Evolutionary conservation across 1,140 invertebrate genomes (phyloP), one percentile per base, ranked within the genome.

Genomic region (Saccostrea echinata): DNA sequence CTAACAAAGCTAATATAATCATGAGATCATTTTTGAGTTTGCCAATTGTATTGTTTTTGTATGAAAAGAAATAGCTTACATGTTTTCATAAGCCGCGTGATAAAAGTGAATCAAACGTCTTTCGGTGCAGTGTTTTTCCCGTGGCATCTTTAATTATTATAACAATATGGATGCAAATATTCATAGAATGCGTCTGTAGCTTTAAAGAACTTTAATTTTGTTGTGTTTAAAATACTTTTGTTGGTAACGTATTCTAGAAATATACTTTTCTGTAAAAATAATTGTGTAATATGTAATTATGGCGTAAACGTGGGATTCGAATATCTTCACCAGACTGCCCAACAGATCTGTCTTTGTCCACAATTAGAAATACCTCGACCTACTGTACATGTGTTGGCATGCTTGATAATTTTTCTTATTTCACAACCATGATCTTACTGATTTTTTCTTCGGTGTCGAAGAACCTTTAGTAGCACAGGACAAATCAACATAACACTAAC

Each of bases 11-110:
- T 76, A 76, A 76, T 76, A 76, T 76, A 76, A 76, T 24, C 68
- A 76, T 76, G 68, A 76, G 68, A 76, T 76, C 68, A 76, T 33
- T 76, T 27, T 76, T 76, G 68, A 76, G 68, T 76, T 76, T 76
- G 68, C 68, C 68, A 76, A 76, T 76, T 33, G 68, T 76, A 76
- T 76, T 76, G 68, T 76, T 76, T 76, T 76, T 76, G 68, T 76
- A 76, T 76, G 68, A 76, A 76, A 76, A 76, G 68, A 76, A 76
- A 76, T 76, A 76, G 68, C 68, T 76, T 76, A 76, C 68, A 76
- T 76, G 68, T 76, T 76, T 76, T 76, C 68, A 24, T 76, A 76
- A 76, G 68, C 68, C 27, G 68, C 27, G 68, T 33, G 68, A 76
- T 76, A 76, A 76, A 27, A 33, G 27, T 30, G 68, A 76, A 76